These are phyloP conservation scores for Macrocentrus cingulum DNA, from an alignment of 1,140 invertebrate genomes.

Conservation along the genomic window DNA sequence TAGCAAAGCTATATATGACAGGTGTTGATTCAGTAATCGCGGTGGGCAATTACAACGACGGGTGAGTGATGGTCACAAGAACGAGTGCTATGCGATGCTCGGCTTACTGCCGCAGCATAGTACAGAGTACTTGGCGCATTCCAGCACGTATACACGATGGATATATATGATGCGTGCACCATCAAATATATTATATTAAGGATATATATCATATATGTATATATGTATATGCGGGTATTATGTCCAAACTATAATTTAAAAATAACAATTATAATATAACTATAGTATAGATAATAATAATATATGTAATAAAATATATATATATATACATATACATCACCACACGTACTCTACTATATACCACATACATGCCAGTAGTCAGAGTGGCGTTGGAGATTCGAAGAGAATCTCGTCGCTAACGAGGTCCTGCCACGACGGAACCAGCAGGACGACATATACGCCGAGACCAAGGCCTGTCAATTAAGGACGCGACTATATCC, in stretches of 20 bases:
- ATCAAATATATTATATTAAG: no score
- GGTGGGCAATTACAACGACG: slow-evolving; percentile 40
- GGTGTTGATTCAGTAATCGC: slow-evolving; percentile 50
- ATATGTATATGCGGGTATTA: no score
- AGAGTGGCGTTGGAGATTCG: slow-evolving; percentile 44
- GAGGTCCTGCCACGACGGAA: slow-evolving; percentile 52
- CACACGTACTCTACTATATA: no score
- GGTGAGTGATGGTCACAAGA: slow-evolving; percentile 44
- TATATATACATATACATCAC: neutral
- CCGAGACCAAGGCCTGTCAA: slow-evolving; percentile 54
- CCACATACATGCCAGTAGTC: no score
- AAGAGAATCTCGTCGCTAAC: slow-evolving; percentile 52
- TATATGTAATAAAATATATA: neutral
- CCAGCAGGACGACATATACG: slow-evolving; percentile 30
- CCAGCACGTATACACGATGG: slow-evolving; percentile 36
- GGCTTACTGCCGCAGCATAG: slow-evolving; percentile 20
- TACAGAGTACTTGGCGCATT: slow-evolving; percentile 42
- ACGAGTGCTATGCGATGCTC: slow-evolving; percentile 40
- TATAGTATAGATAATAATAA: no score
- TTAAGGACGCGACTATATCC: slow-evolving; percentile 57
- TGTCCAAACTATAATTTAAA: no score
- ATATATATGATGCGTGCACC: slow-evolving; percentile 19
- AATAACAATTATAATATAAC: no score
- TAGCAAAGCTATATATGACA: no score
- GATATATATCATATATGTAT: neutral